Base-by-base conservation (phyloP, 2,113 vertebrate genomes). In the Aphyosemion australe region DNA sequence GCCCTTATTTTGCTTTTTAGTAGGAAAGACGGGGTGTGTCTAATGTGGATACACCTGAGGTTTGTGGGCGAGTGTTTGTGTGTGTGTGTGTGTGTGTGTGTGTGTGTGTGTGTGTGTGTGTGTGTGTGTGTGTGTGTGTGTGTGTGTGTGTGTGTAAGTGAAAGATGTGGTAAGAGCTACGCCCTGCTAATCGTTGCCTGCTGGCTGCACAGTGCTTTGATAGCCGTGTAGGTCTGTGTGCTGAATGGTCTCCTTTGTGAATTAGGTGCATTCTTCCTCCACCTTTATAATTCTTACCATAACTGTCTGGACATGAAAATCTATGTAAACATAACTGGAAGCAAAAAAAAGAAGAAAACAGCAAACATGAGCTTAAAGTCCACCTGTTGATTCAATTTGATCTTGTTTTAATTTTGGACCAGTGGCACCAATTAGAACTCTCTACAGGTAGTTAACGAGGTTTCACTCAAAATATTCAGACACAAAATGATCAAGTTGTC, bases 101-200 rank as follows among this genome's bases (percentile, higher is more conserved):
- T 68, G 80, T 83, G 21, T 76, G 57, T 63, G 58, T 87, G 73
- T 52, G 41, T 43, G 55, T 59, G 73, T 55, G 55, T 74, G 72
- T 74, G 76, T 68, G 80, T 83, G 26, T 26, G 26, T 26, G 26
- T 26, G 26, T 26, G 26, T 26, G 26, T 78, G 63, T 66, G 45
- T 53, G 58, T 37, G 80, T 68, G 75, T 55, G 55, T 74, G 72
- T 74, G 76, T 68, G 80, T 82, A 43, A 70, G 84, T 55, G 63
- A 80, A 84, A 84, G 80, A 90, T 90, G 90, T 89, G 90, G 89
- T 88, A 84, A 70, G 74, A 87, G 87, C 87, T 83, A 91, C 90
- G 78, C 90, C 90, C 90, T 79, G 84, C 87, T 91, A 92, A 92
- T 90, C 78, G 76, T 86, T 92, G 87, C 89, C 90, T 90, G 77